Evolutionary conservation across 2,888 invertebrate genomes (phyloP).

Genomic region (Balanococcus diminutus): DNA sequence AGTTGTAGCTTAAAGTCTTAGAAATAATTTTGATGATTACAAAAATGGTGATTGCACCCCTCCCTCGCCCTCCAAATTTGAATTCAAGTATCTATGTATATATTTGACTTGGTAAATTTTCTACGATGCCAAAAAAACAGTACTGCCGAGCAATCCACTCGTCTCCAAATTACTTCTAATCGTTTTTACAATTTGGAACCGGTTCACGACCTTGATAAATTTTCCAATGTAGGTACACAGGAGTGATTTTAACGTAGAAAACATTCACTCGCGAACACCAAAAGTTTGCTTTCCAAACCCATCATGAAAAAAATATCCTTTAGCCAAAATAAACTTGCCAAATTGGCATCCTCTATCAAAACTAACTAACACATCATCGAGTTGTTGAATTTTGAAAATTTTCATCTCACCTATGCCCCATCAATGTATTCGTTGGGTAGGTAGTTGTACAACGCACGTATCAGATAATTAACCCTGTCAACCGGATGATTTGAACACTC

Average conservation of each 20-base stretch:
- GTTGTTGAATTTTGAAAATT: background rate
- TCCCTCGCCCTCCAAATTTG: no score
- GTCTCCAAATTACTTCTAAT: no score
- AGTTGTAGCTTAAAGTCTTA: no score
- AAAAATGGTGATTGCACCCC: no score
- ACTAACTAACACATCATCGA: background rate
- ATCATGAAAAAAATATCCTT: background rate
- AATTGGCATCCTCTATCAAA: conserved; percentile 8
- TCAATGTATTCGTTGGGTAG: background rate
- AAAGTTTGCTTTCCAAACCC: background rate
- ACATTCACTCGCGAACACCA: background rate
- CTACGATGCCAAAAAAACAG: no score
- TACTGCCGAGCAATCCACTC: no score
- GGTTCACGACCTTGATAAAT: background rate
- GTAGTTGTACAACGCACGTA: no score
- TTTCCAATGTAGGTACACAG: no score
- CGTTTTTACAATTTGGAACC: no score
- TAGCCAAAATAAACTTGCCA: conserved; percentile 30
- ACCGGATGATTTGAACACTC: background rate
- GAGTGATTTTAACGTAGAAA: background rate
- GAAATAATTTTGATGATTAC: no score
- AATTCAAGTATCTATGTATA: no score
- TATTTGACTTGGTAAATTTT: no score
- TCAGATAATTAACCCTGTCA: background rate
- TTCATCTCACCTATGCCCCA: background rate